Evolutionary conservation across 2,888 invertebrate genomes (phyloP).

Genomic region (Platycnemis pennipes): DNA sequence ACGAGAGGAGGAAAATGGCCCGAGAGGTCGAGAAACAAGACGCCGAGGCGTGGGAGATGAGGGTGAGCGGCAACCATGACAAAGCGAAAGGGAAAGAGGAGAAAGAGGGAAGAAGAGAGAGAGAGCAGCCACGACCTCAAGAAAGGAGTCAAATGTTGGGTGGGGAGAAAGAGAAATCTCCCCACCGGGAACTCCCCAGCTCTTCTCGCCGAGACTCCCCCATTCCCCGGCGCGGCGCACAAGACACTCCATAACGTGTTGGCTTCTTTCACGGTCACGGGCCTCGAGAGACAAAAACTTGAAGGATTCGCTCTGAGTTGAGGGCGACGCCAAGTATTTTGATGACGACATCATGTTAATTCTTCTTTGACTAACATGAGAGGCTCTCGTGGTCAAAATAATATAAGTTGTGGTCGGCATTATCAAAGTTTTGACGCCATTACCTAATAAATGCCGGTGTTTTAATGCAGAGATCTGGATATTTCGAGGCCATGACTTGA

Average conservation of each 20-base stretch:
- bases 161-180: background rate
- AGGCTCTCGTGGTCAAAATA: too few species aligned
- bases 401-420: too few species aligned
- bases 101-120: background rate
- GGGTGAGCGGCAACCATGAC: background rate
- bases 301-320: background rate
- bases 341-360: background rate
- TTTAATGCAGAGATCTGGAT: too few species aligned
- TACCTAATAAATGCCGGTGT: too few species aligned
- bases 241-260: background rate
- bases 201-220: background rate
- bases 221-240: background rate
- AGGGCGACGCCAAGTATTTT: background rate
- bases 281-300: background rate
- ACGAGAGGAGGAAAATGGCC: background rate
- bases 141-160: background rate
- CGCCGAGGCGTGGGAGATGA: background rate
- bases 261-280: constrained; percentile 11
- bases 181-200: background rate
- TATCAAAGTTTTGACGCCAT: too few species aligned
- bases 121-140: background rate
- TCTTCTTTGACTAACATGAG: too few species aligned
- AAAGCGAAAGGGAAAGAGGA: background rate
- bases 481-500: too few species aligned
- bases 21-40: background rate